Conservation (phyloP, 1,140 invertebrate species). For the Sycophila sp. region DNA sequence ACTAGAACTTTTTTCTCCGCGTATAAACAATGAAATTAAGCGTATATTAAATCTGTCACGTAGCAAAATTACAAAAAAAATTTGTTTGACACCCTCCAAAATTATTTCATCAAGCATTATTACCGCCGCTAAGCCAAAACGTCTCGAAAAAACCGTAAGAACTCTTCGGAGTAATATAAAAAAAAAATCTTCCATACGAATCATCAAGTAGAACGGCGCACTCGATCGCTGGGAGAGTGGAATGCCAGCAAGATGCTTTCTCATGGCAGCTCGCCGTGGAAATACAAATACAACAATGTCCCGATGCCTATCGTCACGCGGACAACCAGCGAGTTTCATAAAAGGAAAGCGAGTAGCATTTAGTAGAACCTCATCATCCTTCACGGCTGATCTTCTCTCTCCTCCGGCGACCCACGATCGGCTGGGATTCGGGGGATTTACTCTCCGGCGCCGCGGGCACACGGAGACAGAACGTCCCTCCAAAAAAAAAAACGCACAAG, state of each 20-base stretch:
- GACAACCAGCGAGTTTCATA: slow-evolving; percentile 17
- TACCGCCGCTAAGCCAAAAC: no score
- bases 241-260: slow-evolving; percentile 20
- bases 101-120: no score
- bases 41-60: no score
- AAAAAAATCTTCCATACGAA: no score
- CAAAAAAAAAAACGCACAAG: slow-evolving; percentile 8
- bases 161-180: no score
- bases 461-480: not conserved
- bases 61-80: no score
- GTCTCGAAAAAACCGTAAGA: no score
- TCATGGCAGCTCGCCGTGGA: slow-evolving; percentile 8
- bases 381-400: not conserved
- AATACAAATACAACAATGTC: slow-evolving; percentile 3
- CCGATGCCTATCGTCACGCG: slow-evolving; percentile 20
- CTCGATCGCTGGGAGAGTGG: no score
- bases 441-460: not conserved
- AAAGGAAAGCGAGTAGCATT: slow-evolving; percentile 21
- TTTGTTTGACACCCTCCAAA: no score
- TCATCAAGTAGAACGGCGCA: no score
- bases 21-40: no score
- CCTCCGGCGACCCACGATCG: not conserved
- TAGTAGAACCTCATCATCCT: not conserved
- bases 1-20: no score
- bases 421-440: not conserved